Percentiles rank a stretch among this genome's conserved stretches.
Evolutionary conservation across 1,140 invertebrate species (phyloP).

Genomic region (Ctenoplectra terminalis): DNA sequence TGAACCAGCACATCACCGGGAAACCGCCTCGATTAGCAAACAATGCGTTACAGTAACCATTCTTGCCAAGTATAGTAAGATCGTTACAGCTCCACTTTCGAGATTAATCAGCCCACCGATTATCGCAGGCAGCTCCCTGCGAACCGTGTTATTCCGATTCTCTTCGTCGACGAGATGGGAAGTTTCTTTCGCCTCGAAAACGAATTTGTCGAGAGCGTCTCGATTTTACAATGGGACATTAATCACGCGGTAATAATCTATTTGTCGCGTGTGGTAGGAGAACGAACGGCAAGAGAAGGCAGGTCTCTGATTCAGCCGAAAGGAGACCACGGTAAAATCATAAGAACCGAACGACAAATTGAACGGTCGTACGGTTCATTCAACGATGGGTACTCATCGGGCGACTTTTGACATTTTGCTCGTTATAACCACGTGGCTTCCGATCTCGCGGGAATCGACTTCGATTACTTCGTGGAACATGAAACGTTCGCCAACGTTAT

Average conservation of each 20-base stretch:
- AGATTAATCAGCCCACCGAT: not conserved
- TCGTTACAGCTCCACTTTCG: not conserved
- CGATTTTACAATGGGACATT: constrained; percentile 32
- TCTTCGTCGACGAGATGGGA: not conserved
- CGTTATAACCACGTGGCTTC: constrained; percentile 2
- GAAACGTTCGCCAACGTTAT: too few relatives aligned
- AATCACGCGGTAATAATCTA: constrained; percentile 13
- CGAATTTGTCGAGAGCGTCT: not conserved
- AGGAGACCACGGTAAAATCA: constrained; percentile 7
- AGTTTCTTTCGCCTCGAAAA: not conserved
- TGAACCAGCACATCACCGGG: not conserved
- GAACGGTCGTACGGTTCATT: not conserved
- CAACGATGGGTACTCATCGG: too few relatives aligned
- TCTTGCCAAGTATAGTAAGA: not conserved
- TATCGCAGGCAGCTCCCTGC: not conserved
- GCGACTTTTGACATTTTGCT: constrained; percentile 32
- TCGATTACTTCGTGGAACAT: too few relatives aligned
- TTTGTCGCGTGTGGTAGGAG: constrained; percentile 2
- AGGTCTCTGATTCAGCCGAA: not conserved
- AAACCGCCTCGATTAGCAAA: not conserved
- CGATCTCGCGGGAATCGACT: constrained; percentile 5
- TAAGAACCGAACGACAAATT: constrained; percentile 24
- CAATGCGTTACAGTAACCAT: constrained; percentile 27
- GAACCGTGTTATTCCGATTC: not conserved
- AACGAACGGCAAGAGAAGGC: not conserved